A percentile compares a stretch with the other conserved stretches of the same genome.
Conservation (phyloP, 2,888 invertebrate species). For the Limnephilus rhombicus region DNA sequence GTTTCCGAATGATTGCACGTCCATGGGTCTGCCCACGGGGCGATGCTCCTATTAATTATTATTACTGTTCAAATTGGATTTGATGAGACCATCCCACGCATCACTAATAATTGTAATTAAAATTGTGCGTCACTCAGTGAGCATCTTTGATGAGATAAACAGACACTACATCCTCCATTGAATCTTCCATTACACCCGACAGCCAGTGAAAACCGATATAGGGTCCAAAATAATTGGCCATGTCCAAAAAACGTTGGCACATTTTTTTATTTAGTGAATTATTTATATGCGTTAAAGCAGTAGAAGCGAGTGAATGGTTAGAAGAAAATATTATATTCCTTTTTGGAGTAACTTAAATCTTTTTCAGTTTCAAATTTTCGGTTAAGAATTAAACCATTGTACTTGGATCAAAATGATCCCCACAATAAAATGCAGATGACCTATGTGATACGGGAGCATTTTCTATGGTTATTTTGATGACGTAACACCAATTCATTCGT, state of each 20-base stretch:
- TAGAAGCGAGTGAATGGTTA: too few relatives aligned
- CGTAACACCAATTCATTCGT: too few relatives aligned
- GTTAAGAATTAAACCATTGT: too few relatives aligned
- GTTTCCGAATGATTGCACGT: background rate
- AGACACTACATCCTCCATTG: background rate
- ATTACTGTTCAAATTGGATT: conserved; percentile 11
- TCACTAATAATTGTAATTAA: conserved; percentile 33
- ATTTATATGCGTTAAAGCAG: too few relatives aligned
- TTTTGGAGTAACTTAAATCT: too few relatives aligned
- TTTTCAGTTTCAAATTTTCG: too few relatives aligned
- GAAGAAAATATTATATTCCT: too few relatives aligned
- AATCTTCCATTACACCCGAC: background rate
- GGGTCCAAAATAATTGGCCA: background rate
- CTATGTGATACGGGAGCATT: too few relatives aligned
- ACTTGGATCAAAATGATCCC: too few relatives aligned
- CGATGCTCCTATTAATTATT: background rate
- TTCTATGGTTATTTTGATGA: too few relatives aligned
- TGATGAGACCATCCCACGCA: conserved; percentile 34
- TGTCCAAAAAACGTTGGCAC: background rate
- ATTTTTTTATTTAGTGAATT: too few relatives aligned
- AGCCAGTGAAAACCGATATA: background rate
- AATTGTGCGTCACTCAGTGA: conserved; percentile 3
- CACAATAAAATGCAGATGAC: too few relatives aligned
- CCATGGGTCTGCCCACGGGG: conserved; percentile 14
- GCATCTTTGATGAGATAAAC: background rate